A percentile compares a stretch with the other conserved stretches of the same genome.
These are phyloP conservation scores for Crotalus helleri DNA, from an alignment of 2,113 vertebrate genomes.

Conservation along the genomic window DNA sequence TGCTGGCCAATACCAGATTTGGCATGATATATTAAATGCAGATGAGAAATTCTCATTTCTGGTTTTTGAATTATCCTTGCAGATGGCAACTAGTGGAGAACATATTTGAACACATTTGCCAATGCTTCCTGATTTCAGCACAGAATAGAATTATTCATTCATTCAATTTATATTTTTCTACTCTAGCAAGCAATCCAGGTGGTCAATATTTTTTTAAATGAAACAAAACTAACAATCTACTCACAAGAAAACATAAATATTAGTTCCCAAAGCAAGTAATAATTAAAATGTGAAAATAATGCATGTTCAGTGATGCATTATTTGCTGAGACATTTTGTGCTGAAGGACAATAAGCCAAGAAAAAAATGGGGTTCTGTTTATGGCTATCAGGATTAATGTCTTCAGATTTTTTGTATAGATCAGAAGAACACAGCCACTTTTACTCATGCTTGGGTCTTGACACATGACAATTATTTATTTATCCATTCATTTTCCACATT, in stretches of 20 bases:
- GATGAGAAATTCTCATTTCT: background rate
- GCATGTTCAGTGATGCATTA: background rate
- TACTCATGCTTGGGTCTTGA: background rate
- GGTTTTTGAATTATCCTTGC: background rate
- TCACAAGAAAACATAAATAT: background rate
- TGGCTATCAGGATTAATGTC: background rate
- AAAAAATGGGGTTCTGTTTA: background rate
- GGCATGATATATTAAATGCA: background rate
- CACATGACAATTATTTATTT: background rate
- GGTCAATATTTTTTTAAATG: background rate
- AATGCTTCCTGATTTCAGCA: background rate
- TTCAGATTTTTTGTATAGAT: background rate
- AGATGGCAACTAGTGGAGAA: background rate
- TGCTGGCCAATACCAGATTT: background rate
- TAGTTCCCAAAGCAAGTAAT: background rate
- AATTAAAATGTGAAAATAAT: background rate
- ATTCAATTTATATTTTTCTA: background rate
- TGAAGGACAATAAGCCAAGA: background rate
- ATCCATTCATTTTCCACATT: background rate
- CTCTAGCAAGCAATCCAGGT: background rate
- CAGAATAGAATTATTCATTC: background rate
- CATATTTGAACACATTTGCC: background rate
- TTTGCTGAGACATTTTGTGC: background rate
- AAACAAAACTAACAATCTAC: background rate
- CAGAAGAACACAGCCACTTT: background rate